Percentiles rank a stretch among this genome's conserved stretches.
Conservation (phyloP, 2,797 vertebrate species). For the Vespertilio murinus region DNA sequence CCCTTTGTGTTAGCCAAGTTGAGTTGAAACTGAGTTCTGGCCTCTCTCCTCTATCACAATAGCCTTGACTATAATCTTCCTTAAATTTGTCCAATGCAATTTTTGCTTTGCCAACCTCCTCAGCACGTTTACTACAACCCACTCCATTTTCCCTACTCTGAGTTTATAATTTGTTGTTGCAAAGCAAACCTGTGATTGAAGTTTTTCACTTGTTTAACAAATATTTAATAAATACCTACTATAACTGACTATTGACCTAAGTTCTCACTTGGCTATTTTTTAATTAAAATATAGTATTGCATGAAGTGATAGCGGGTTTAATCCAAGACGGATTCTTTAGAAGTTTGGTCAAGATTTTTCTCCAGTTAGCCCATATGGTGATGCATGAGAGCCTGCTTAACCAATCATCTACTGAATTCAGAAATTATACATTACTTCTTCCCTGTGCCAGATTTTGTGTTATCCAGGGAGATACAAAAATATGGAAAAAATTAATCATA, state of each 20-base stretch:
- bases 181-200: neutral
- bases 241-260: neutral
- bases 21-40: neutral
- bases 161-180: neutral
- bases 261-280: neutral
- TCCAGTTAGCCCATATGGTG: neutral
- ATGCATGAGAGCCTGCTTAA: neutral
- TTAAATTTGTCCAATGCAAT: neutral
- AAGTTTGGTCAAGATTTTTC: slow-evolving; percentile 33
- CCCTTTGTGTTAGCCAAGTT: neutral
- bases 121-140: neutral
- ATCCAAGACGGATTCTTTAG: slow-evolving; percentile 17
- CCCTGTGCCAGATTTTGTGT: neutral
- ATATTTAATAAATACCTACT: neutral
- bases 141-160: neutral
- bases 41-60: neutral
- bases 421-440: neutral
- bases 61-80: neutral
- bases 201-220: slow-evolving; percentile 4
- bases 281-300: neutral
- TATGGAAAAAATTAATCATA: neutral
- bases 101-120: neutral
- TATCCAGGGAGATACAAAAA: neutral
- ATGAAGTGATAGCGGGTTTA: neutral
- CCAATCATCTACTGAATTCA: neutral